phyloP scores from a whole-genome alignment of 2,113 vertebrate species.

The Boleophthalmus pectinirostris region DNA sequence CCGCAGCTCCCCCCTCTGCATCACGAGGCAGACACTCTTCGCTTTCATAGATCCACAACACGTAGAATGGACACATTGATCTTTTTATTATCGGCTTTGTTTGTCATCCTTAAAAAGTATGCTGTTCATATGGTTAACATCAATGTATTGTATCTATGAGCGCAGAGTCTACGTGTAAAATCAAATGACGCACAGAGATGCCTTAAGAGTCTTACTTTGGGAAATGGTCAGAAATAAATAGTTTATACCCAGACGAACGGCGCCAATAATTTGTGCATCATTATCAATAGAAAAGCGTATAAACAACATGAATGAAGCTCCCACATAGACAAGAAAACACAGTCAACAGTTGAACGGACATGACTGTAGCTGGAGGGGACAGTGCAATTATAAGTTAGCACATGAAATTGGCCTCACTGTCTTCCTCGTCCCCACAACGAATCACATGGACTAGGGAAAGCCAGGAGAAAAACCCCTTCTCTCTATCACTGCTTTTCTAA shows the following conservation, averaged over 20 bases:
- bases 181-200: background rate
- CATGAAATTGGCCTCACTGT: conserved; percentile 72
- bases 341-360: conserved; percentile 44
- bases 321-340: conserved; percentile 4
- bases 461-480: conserved; percentile 43
- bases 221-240: background rate
- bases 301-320: conserved; percentile 9
- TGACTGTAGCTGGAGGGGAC: conserved; percentile 68
- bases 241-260: conserved; percentile 19
- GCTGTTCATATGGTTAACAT: conserved; percentile 44
- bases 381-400: conserved; percentile 70
- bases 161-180: background rate
- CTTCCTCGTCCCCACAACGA: conserved; percentile 63
- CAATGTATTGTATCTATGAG: conserved; percentile 5
- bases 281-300: background rate
- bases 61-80: conserved; percentile 57
- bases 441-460: conserved; percentile 68
- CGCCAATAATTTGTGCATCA: conserved; percentile 23
- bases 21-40: conserved; percentile 64
- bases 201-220: background rate
- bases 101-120: conserved; percentile 23
- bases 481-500: conserved; percentile 16
- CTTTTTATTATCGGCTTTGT: conserved; percentile 31
- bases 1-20: conserved; percentile 47
- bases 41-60: conserved; percentile 37